Base-by-base conservation (phyloP, 1,140 invertebrate species). In the Penaeus vannamei region DNA sequence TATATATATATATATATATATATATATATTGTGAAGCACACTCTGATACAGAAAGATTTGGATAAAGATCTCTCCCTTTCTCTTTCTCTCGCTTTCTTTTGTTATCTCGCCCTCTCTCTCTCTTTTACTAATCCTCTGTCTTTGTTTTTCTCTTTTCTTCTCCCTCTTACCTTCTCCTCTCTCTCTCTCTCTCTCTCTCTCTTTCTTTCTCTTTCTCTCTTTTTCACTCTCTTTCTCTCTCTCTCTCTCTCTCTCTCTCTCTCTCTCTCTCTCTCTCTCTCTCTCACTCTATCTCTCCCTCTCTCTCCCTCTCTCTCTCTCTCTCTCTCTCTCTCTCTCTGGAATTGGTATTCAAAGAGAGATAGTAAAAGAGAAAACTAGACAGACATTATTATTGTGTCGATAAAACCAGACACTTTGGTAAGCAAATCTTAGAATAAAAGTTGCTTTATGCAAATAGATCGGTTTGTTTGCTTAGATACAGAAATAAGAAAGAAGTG, bases 181-280 rank as follows among this genome's bases (percentile, higher is more conserved):
- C n/a, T 72, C n/a, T 22, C 19, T n/a, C 69, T 29, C 69, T 72
- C 23, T 29, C 23, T 72, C 69, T 72, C 69, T 20, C n/a, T 72
- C 23, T 72, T n/a, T 72, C 69, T 23, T n/a, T 23, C 23, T 26
- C n/a, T 19, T 3, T 19, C 66, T 72, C 66, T 69, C 66, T 72
- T 23, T n/a, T 2, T n/a, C 66, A 23, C 66, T n/a, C 22, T n/a
- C 66, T 72, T 23, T 72, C 66, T 72, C 66, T 72, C 66, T 72
- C 20, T 72, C 23, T 72, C 20, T 72, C 20, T 62, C 42, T 22
- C 19, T 80, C 77, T 46, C 77, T 80, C 77, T 80, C 77, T 60
- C 32, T 60, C 46, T 59, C 42, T 82, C 46, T 82, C 23, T 82
- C 80, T 82, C 19, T 60, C n/a, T 53, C 77, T 61, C 20, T 83